A percentile compares a stretch with the other conserved stretches of the same genome.
Evolutionary conservation across 2,797 vertebrate species (phyloP).

Genomic region (Peromyscus attwateri): DNA sequence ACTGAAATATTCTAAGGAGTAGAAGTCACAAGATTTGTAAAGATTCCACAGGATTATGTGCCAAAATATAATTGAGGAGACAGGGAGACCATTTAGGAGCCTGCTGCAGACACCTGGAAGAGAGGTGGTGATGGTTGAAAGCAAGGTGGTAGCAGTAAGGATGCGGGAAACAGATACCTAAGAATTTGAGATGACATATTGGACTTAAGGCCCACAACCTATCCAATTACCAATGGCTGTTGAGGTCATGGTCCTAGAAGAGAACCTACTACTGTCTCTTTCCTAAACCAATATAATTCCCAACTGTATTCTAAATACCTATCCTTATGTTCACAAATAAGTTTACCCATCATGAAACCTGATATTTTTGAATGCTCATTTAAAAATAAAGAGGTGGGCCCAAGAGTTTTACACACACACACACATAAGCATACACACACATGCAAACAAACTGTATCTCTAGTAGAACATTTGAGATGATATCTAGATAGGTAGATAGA

Average conservation of each 20-base stretch:
- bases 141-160: neutral
- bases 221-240: neutral
- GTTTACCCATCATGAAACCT: neutral
- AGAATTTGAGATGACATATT: conserved; percentile 13
- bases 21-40: conserved; percentile 23
- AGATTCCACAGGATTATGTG: neutral
- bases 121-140: neutral
- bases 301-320: neutral
- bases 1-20: neutral
- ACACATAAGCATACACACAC: neutral
- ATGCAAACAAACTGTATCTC: neutral
- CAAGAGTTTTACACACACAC: neutral
- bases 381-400: neutral
- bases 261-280: neutral
- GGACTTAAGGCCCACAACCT: neutral
- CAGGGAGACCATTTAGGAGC: neutral
- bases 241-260: neutral
- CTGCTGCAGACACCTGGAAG: neutral
- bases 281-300: neutral
- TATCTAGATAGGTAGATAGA: neutral
- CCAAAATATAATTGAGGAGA: neutral
- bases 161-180: neutral
- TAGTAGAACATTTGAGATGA: neutral
- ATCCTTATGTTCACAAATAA: neutral
- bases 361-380: neutral